Conservation (phyloP, 2,888 invertebrate genomes). For the Leptothorax acervorum region DNA sequence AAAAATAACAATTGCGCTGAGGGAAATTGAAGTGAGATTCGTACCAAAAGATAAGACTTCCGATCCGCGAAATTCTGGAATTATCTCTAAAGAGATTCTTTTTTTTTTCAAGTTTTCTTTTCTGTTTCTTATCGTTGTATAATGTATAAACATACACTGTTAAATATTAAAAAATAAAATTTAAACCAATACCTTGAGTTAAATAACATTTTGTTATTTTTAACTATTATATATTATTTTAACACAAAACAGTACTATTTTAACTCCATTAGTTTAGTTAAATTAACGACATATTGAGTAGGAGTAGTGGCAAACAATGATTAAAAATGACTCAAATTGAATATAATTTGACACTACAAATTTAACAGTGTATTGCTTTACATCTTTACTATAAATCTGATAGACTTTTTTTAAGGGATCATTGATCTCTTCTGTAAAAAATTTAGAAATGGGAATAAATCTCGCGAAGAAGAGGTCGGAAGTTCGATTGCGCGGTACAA, state of each 20-base stretch:
- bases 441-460: not conserved
- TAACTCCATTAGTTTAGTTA: no score
- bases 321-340: no score
- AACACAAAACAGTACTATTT: no score
- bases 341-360: no score
- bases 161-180: no score
- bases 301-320: no score
- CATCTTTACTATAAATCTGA: not conserved
- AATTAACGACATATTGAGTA: no score
- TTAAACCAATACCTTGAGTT: no score
- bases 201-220: no score
- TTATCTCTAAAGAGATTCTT: not conserved
- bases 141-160: no score
- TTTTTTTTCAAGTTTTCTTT: not conserved
- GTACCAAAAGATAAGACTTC: not conserved
- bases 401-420: not conserved
- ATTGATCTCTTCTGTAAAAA: not conserved
- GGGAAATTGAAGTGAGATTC: constrained; percentile 4
- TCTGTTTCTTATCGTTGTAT: not conserved
- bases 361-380: no score
- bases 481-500: not conserved
- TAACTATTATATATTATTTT: no score
- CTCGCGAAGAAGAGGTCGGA: not conserved
- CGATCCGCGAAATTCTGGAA: not conserved
- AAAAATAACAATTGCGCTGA: constrained; percentile 18